phyloP scores from a whole-genome alignment of 2,797 vertebrate species.

The Gadopsis marmoratus region DNA sequence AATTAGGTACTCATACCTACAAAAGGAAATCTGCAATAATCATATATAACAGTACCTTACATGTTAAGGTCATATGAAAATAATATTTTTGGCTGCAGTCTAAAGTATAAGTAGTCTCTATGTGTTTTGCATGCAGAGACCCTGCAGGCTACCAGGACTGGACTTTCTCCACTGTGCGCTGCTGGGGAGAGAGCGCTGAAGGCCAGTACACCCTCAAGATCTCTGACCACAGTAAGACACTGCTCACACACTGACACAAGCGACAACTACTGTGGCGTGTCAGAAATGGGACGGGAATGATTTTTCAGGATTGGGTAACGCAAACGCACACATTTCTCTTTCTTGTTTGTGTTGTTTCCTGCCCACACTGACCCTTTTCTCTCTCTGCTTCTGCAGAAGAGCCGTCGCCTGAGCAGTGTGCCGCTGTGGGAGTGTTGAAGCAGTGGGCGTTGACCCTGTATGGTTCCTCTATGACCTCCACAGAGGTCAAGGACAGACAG shows the following conservation, averaged over 20 bases:
- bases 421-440: constrained; percentile 81
- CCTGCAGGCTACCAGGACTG: constrained; percentile 91
- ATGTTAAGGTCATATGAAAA: background rate
- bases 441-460: constrained; percentile 94
- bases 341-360: constrained; percentile 7
- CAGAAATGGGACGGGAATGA: background rate
- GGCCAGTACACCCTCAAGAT: constrained; percentile 90
- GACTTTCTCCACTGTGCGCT: constrained; percentile 97
- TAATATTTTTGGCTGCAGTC: background rate
- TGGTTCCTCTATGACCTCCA: constrained; percentile 90
- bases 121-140: constrained; percentile 82
- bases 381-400: constrained; percentile 78
- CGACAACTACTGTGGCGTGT: background rate
- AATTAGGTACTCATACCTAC: background rate
- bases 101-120: background rate
- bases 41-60: background rate
- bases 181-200: constrained; percentile 93
- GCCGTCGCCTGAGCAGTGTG: constrained; percentile 40
- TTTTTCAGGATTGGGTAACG: background rate
- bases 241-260: background rate
- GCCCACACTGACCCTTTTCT: background rate
- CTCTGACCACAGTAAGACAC: constrained; percentile 89
- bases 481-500: constrained; percentile 88
- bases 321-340: background rate
- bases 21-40: background rate